Percentiles rank a stretch among this genome's conserved stretches.
These are phyloP conservation scores for Drosophila pectinifera DNA, from an alignment of 1,140 invertebrate genomes.

Conservation along the genomic window DNA sequence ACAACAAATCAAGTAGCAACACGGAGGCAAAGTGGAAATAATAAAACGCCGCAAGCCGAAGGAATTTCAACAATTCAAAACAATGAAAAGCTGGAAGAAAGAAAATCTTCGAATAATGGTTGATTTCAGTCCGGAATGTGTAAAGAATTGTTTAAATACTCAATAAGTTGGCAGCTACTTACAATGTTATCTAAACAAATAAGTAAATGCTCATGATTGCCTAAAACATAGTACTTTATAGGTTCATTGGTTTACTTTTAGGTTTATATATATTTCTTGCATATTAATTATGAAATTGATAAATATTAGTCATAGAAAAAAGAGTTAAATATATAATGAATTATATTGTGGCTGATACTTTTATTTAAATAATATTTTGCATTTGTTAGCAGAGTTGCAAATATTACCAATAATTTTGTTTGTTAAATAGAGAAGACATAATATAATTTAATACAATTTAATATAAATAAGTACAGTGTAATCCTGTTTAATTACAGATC, in stretches of 20 bases:
- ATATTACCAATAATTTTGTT: neutral
- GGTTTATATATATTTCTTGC: no score
- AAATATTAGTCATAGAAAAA: neutral
- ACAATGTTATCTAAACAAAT: neutral
- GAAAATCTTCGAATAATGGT: neutral
- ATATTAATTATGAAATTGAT: no score
- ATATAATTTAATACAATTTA: neutral
- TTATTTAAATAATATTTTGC: neutral
- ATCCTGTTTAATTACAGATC: neutral
- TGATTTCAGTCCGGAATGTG: neutral
- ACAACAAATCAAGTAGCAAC: constrained; percentile 63
- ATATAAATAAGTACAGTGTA: no score
- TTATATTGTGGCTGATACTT: no score
- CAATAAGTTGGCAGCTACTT: neutral
- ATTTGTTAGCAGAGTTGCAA: neutral
- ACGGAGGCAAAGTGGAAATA: constrained; percentile 43
- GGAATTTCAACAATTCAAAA: constrained; percentile 39
- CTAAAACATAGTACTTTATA: no score
- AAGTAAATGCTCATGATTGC: no score
- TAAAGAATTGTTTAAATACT: neutral
- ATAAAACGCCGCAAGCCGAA: constrained; percentile 45
- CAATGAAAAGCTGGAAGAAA: constrained; percentile 5
- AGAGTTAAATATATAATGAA: no score
- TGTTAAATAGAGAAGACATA: neutral
- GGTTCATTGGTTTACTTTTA: no score